Conservation (phyloP, 2,888 invertebrate species). For the Maniola hyperantus region DNA sequence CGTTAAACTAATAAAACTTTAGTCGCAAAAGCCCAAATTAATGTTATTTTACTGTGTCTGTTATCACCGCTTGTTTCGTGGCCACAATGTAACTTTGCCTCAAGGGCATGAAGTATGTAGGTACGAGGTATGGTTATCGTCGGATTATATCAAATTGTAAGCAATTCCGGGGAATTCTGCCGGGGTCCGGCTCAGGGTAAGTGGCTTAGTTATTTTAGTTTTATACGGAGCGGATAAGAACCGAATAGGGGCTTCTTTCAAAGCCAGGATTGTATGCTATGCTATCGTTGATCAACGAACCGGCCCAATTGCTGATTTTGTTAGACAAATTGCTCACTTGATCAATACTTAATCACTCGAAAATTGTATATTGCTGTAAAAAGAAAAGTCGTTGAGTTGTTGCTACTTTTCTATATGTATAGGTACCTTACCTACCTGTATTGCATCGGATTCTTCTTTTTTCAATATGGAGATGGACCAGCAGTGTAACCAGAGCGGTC, state of each 20-base stretch:
- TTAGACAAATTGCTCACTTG: too few relatives aligned
- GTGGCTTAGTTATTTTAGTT: constrained; percentile 23
- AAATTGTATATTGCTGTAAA: too few relatives aligned
- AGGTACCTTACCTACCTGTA: too few relatives aligned
- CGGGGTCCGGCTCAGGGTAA: constrained; percentile 16
- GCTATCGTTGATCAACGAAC: neutral
- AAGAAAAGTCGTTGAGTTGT: too few relatives aligned
- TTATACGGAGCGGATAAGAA: constrained; percentile 1
- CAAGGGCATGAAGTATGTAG: constrained; percentile 32
- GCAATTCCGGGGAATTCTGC: constrained; percentile 32
- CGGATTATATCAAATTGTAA: constrained; percentile 37
- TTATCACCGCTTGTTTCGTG: constrained; percentile 12
- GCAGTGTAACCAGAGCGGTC: too few relatives aligned
- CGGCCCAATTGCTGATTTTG: neutral
- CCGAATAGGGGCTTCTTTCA: neutral
- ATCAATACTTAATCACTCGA: too few relatives aligned
- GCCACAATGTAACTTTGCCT: constrained; percentile 27
- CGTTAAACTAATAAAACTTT: neutral
- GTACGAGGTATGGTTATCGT: constrained; percentile 34
- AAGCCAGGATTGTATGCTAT: neutral
- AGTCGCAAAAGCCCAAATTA: neutral
- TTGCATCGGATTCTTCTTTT: too few relatives aligned
- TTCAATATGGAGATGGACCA: too few relatives aligned
- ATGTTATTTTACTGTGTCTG: neutral
- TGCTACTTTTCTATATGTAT: too few relatives aligned